phyloP scores from a whole-genome alignment of 2,888 invertebrate genomes.

The Criorhina ranunculi region DNA sequence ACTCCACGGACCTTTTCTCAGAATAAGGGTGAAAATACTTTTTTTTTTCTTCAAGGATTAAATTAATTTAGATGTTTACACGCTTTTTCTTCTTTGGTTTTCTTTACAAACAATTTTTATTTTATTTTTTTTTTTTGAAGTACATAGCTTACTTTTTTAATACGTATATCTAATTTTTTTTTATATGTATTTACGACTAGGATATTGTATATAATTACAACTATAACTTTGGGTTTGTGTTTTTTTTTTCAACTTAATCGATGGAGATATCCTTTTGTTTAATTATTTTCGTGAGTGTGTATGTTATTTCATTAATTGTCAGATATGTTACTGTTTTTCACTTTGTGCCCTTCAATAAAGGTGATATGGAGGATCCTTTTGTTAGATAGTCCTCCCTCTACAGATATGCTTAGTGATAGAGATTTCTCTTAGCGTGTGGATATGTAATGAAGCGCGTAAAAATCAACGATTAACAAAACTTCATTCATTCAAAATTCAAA shows the following conservation, averaged over 20 bases:
- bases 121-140: conserved; percentile 36
- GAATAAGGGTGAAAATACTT: conserved; percentile 32
- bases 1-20: conserved; percentile 10
- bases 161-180: conserved; percentile 23
- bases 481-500: conserved; percentile 1
- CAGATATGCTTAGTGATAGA: conserved; percentile 64
- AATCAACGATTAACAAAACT: neutral
- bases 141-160: conserved; percentile 46
- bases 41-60: conserved; percentile 61
- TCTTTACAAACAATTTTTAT: conserved; percentile 64
- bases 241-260: conserved; percentile 8
- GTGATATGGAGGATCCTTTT: conserved; percentile 34
- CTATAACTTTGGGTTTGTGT: conserved; percentile 7
- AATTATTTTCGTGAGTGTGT: conserved; percentile 15
- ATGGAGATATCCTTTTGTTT: conserved; percentile 41
- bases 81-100: conserved; percentile 62
- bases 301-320: conserved; percentile 33
- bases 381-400: conserved; percentile 1
- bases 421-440: conserved; percentile 31
- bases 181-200: conserved; percentile 19
- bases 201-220: conserved; percentile 43
- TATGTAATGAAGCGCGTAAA: conserved; percentile 49
- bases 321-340: conserved; percentile 65
- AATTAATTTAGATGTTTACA: conserved; percentile 77
- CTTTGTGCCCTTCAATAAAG: conserved; percentile 71